Conservation (phyloP, 2,797 vertebrate species). For the Catostomus latipinnis region DNA sequence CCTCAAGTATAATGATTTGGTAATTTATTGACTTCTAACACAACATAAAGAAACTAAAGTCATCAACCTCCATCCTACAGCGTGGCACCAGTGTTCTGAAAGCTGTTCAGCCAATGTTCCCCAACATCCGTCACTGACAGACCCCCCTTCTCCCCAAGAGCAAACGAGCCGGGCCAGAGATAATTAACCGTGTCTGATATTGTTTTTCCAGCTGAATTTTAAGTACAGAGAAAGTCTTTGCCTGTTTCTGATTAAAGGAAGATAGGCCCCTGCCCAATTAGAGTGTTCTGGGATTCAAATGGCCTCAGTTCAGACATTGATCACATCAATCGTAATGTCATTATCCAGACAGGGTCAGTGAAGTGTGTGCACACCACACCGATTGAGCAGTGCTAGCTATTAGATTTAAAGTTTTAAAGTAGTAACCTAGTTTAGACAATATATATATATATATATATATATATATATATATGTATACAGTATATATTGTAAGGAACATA, state of each 20-base stretch:
- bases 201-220: slow-evolving; percentile 58
- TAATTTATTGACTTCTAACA: background rate
- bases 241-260: slow-evolving; percentile 53
- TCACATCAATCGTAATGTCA: slow-evolving; percentile 52
- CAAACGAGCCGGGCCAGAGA: slow-evolving; percentile 28
- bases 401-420: background rate
- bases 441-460: no score
- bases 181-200: slow-evolving; percentile 56
- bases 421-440: background rate
- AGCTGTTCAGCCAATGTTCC: background rate
- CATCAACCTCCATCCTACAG: background rate
- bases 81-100: background rate
- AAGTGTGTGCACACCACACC: background rate
- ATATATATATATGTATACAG: no score
- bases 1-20: background rate
- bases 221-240: slow-evolving; percentile 56
- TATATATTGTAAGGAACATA: no score
- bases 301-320: slow-evolving; percentile 40
- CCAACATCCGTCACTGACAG: slow-evolving; percentile 59
- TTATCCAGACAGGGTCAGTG: slow-evolving; percentile 14
- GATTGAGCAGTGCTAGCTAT: background rate
- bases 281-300: slow-evolving; percentile 50
- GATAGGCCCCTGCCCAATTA: slow-evolving; percentile 40
- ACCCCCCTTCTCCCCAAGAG: slow-evolving; percentile 49
- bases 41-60: background rate